Percentiles rank a stretch among this genome's conserved stretches.
phyloP scores from a whole-genome alignment of 2,797 vertebrate genomes.

The Echiichthys vipera region DNA sequence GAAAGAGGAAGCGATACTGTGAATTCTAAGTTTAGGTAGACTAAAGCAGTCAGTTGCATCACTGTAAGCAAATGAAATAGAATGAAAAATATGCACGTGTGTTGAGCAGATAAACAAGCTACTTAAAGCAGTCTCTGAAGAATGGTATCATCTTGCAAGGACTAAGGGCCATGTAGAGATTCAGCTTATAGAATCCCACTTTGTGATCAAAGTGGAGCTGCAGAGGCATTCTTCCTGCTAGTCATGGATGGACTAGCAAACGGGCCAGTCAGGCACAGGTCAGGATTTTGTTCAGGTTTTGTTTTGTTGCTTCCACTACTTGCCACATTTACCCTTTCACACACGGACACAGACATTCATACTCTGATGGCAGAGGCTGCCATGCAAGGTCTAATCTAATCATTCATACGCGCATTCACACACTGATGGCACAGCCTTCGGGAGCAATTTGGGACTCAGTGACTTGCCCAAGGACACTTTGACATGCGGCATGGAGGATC shows the following conservation, averaged over 20 bases:
- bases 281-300: background rate
- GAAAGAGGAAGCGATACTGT: slow-evolving; percentile 21
- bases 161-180: background rate
- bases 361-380: too few relatives aligned
- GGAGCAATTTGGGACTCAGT: too few relatives aligned
- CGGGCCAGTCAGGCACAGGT: background rate
- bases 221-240: background rate
- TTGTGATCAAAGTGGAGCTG: slow-evolving; percentile 2
- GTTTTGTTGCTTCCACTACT: too few relatives aligned
- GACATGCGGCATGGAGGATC: too few relatives aligned
- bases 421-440: too few relatives aligned
- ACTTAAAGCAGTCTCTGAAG: slow-evolving; percentile 22
- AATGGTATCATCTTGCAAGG: slow-evolving; percentile 17
- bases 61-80: slow-evolving; percentile 6
- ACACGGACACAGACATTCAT: too few relatives aligned
- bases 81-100: slow-evolving; percentile 17
- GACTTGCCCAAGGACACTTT: too few relatives aligned
- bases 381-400: too few relatives aligned
- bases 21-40: slow-evolving; percentile 21
- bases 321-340: too few relatives aligned
- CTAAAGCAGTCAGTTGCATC: slow-evolving; percentile 19
- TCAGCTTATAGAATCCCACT: slow-evolving; percentile 10
- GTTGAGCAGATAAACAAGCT: slow-evolving; percentile 16
- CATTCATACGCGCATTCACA: too few relatives aligned
- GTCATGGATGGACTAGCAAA: slow-evolving; percentile 9